Evolutionary conservation across 2,113 vertebrate genomes (phyloP), one percentile per base, ranked within the genome.

Genomic region (Ivindomyrus marchei): DNA sequence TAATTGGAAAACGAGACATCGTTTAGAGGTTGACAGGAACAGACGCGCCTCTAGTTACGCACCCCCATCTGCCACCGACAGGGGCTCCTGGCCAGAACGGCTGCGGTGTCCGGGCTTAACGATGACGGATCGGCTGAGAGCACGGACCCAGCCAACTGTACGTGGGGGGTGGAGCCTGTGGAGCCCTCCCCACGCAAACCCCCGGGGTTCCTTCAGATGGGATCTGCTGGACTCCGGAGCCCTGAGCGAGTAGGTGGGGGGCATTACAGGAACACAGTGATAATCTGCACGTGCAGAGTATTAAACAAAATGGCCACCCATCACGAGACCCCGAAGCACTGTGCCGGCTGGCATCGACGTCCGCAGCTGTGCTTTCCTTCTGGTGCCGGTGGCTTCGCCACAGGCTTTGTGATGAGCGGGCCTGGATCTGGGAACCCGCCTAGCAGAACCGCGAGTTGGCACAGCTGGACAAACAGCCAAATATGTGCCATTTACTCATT

Each of bases 1-100:
- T 90, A 90, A 90, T 86, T 90, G 83, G 83, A 86, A 90, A 47
- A 56, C n/a, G 24, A 90, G 85, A n/a, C 24, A 52, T 53, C 85
- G 80, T 86, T 86, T 86, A 47, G 58, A 36, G 89, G 19, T 46
- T 19, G 49, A 90, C 83, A 90, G 85, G 31, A 87, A 53, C 21
- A 86, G 27, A 50, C 8, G 47, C 19, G 15, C 36, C 46, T 83
- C 88, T 83, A 39, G 36, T 49, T 50, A 5, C 15, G 42, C 80
- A 36, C 8, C 42, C 24, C 80, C 21, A 62, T 86, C 52, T 86
- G 80, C 9, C 46, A 36, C 53, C 42, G 83, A 66, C 24, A 49
- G 45, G 42, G 31, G 36, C 88, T 84, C 49, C 42, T 2, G 45
- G 39, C 80, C 52, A 62, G 17, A 4, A 15, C 13, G 77, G 13